Evolutionary conservation across 2,888 invertebrate genomes (phyloP).

Genomic region (Augochlorella aurata): DNA sequence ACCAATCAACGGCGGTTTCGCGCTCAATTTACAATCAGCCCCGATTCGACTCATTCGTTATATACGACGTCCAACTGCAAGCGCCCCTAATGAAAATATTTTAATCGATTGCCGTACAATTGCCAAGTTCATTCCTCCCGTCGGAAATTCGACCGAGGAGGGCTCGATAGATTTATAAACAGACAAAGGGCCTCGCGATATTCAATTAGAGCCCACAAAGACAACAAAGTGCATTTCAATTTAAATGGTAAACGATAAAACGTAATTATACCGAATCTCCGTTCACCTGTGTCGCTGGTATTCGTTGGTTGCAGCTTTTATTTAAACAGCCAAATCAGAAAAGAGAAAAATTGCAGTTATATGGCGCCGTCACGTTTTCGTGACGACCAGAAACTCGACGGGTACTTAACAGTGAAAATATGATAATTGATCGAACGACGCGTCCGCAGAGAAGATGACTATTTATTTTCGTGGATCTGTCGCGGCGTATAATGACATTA

Average conservation of each 20-base stretch:
- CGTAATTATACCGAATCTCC: conserved; percentile 32
- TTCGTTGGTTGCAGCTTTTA: neutral
- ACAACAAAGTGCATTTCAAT: conserved; percentile 47
- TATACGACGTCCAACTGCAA: conserved; percentile 58
- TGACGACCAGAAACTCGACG: conserved; percentile 1
- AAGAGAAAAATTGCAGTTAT: neutral
- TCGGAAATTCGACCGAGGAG: conserved; percentile 45
- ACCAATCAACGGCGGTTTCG: conserved; percentile 81
- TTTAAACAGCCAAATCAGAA: too few species aligned
- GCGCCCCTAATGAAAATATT: conserved; percentile 68
- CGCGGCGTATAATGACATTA: conserved; percentile 47
- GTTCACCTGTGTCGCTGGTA: conserved; percentile 20
- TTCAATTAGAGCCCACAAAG: conserved; percentile 47
- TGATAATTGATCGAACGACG: conserved; percentile 45
- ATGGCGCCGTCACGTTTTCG: neutral
- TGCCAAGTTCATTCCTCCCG: conserved; percentile 45
- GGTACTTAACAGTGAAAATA: conserved; percentile 50
- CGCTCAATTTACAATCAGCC: conserved; percentile 80
- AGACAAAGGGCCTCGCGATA: conserved; percentile 28
- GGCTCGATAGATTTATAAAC: conserved; percentile 33
- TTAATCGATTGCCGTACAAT: conserved; percentile 66
- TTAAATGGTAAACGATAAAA: conserved; percentile 48
- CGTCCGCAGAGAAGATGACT: conserved; percentile 35
- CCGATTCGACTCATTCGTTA: conserved; percentile 73
- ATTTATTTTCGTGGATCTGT: conserved; percentile 61